Evolutionary conservation across 2,797 vertebrate genomes (phyloP).

Genomic region (Pygocentrus nattereri): DNA sequence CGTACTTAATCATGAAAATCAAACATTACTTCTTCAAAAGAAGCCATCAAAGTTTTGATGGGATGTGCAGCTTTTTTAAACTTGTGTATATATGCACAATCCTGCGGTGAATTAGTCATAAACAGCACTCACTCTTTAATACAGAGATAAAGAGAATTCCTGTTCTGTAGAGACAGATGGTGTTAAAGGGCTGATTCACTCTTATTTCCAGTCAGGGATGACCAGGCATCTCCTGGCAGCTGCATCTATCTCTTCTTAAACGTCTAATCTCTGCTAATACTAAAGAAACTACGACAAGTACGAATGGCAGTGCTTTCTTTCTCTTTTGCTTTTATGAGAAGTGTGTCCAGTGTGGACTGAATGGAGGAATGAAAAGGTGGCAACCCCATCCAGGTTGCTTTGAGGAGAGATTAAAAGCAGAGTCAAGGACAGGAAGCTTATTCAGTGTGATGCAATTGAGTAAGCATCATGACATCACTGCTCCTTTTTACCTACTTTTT

Average conservation of each 20-base stretch:
- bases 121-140: constrained; percentile 4
- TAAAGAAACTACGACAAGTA: background rate
- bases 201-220: constrained; percentile 12
- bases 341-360: background rate
- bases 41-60: too few species aligned
- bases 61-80: background rate
- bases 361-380: background rate
- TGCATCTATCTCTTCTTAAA: constrained; percentile 7
- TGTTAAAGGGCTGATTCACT: constrained; percentile 27
- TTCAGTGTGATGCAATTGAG: background rate
- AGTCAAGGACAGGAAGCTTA: constrained; percentile 6
- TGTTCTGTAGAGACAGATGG: background rate
- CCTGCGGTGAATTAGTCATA: constrained; percentile 46
- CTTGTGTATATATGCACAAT: background rate
- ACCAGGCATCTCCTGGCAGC: background rate
- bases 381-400: background rate
- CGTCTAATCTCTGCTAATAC: constrained; percentile 11
- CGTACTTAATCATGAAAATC: too few species aligned
- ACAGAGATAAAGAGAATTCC: constrained; percentile 11
- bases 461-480: constrained; percentile 23
- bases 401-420: background rate
- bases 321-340: background rate
- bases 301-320: background rate
- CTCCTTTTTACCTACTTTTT: background rate
- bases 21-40: too few species aligned